Base-by-base conservation (phyloP, 2,888 invertebrate species). In the Mimas tiliae region DNA sequence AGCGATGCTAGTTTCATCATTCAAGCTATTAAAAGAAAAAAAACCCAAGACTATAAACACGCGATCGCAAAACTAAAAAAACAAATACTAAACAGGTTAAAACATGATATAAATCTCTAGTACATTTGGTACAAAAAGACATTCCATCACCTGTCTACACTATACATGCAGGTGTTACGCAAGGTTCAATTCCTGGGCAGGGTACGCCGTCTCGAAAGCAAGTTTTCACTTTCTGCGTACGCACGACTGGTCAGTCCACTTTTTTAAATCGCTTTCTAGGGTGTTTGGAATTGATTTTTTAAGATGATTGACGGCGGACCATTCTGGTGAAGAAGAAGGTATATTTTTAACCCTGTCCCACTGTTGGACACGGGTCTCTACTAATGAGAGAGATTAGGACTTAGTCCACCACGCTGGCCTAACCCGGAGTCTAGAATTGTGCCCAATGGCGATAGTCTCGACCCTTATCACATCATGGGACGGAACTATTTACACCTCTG, bases 141-240 rank as follows among this genome's bases (percentile, higher is more conserved):
- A 58, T 42, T 58, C 58, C 58, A 1, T 21, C 19, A 33, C 33
- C 21, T 7, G 16, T 55, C 33, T n/a, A n/a, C n/a, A n/a, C n/a
- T 9, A 16, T 58, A 67, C 45, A 52, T 63, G 52, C 55, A 64
- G 55, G 68, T 21, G 71, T 80, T 78, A 74, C 72, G 74, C 72
- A 75, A 75, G 63, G 55, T 71, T 72, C 69, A 68, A 82, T 79
- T 89, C 90, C 90, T 80, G 84, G 70, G 74, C 72, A 34, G 21
- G 67, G 72, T 79, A 74, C 19, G 78, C 88, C 89, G 90, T 89
- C 89, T 84, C 75, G 89, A 89, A 90, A 91, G 91, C 72, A 68
- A 77, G 48, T 65, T 86, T 89, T 85, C 87, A 85, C 90, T 90
- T 87, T 89, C 85, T 72, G 71, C 72, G 70, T 84, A 86, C 87